A percentile compares a stretch with the other conserved stretches of the same genome.
Evolutionary conservation across 2,113 vertebrate genomes (phyloP).

Genomic region (Condylura cristata): DNA sequence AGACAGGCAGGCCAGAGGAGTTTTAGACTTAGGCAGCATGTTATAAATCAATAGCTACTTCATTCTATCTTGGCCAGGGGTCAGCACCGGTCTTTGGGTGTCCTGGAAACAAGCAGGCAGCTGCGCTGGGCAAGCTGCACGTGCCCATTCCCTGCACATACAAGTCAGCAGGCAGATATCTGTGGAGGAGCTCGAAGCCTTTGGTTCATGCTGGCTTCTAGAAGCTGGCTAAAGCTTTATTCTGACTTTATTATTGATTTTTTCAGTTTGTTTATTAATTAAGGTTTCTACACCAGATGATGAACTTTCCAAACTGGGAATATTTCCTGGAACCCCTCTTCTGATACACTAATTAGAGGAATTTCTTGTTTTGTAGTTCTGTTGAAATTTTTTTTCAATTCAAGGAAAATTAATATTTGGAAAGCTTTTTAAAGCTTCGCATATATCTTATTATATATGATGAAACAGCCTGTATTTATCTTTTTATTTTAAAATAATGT

Average conservation of each 20-base stretch:
- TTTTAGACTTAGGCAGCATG: neutral
- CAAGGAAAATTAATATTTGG: slow-evolving; percentile 5
- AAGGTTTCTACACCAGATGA: neutral
- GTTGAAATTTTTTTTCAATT: neutral
- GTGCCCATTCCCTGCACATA: neutral
- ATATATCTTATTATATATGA: neutral
- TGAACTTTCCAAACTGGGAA: slow-evolving; percentile 10
- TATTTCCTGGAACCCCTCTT: neutral
- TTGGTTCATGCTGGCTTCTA: neutral
- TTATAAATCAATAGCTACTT: neutral
- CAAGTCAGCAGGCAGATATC: neutral
- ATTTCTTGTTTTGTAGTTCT: neutral
- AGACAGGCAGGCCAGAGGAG: too few species aligned
- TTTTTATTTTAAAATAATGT: slow-evolving; percentile 17
- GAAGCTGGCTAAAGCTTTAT: neutral
- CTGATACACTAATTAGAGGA: slow-evolving; percentile 1
- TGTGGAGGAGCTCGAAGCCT: neutral
- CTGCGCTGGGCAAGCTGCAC: neutral
- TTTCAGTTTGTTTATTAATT: slow-evolving; percentile 22
- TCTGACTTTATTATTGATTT: neutral
- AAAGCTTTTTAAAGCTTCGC: neutral
- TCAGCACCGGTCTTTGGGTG: neutral
- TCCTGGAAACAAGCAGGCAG: neutral
- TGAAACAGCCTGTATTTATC: slow-evolving; percentile 1
- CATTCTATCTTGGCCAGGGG: neutral